A percentile compares a stretch with the other conserved stretches of the same genome.
Evolutionary conservation across 2,888 invertebrate species (phyloP).

Genomic region (Dioctria linearis): DNA sequence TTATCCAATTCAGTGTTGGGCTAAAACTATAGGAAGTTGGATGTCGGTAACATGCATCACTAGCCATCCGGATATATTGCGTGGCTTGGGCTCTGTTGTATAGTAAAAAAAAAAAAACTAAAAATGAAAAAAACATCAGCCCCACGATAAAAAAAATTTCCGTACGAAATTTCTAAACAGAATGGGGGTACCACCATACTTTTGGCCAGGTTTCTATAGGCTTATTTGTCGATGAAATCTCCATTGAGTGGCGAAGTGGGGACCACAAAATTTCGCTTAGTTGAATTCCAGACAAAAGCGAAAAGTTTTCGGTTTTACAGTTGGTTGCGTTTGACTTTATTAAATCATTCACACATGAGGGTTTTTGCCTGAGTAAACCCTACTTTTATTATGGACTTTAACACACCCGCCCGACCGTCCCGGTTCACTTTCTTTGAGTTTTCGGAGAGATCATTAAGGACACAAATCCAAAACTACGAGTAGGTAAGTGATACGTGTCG

Average conservation of each 20-base stretch:
- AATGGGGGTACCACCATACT: neutral
- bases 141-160: constrained; percentile 5
- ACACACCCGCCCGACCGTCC: neutral
- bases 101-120: neutral
- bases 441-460: neutral
- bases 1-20: neutral
- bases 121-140: too few species aligned
- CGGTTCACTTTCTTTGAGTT: constrained; percentile 31
- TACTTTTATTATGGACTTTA: constrained; percentile 26
- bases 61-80: neutral
- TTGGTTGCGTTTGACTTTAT: constrained; percentile 42
- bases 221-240: constrained; percentile 18
- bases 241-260: constrained; percentile 5
- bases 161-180: constrained; percentile 36
- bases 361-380: constrained; percentile 1
- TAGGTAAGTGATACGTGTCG: constrained; percentile 24
- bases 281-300: constrained; percentile 27
- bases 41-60: constrained; percentile 32
- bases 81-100: constrained; percentile 1
- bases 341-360: constrained; percentile 51
- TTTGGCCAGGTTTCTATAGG: neutral
- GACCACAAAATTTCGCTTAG: constrained; percentile 21
- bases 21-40: constrained; percentile 29
- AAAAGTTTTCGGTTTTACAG: constrained; percentile 52
- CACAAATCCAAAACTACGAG: neutral